Percentiles rank a stretch among this genome's conserved stretches.
phyloP scores from a whole-genome alignment of 64 coral and sea anemone genomes.

The Montipora foliosa region DNA sequence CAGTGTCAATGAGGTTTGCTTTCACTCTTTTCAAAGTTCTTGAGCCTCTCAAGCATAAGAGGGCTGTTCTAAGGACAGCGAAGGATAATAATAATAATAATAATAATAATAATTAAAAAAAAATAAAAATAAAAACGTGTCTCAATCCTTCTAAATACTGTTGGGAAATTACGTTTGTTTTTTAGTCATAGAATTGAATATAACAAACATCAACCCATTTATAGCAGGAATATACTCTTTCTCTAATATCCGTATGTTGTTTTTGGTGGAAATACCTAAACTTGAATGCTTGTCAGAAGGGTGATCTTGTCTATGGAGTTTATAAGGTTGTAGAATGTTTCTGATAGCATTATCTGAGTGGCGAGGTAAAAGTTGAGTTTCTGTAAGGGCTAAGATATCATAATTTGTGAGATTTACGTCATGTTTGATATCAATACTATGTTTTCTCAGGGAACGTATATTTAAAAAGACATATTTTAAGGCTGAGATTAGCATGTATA shows the following conservation, averaged over 20 bases:
- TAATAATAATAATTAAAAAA: no score
- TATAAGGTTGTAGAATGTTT: conserved; percentile 26
- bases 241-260: conserved; percentile 34
- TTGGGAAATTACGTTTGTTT: conserved; percentile 34
- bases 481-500: neutral
- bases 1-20: no score
- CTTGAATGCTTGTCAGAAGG: conserved; percentile 64
- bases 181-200: conserved; percentile 37
- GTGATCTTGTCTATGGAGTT: conserved; percentile 62
- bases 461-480: neutral
- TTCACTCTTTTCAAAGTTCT: no score
- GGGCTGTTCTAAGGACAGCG: no score
- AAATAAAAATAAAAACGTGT: neutral
- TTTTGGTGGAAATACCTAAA: conserved; percentile 49
- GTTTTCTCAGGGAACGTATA: conserved; percentile 19
- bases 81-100: no score
- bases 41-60: no score
- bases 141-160: conserved; percentile 28
- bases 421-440: conserved; percentile 67
- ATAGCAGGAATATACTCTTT: conserved; percentile 41
- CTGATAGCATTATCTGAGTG: conserved; percentile 53
- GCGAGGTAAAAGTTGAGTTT: conserved; percentile 73
- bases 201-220: conserved; percentile 45
- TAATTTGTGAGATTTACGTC: conserved; percentile 39
- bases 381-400: conserved; percentile 66